Evolutionary conservation across 2,797 vertebrate genomes (phyloP), one percentile per base, ranked within the genome.

Genomic region (Coccyzus lansbergi): DNA sequence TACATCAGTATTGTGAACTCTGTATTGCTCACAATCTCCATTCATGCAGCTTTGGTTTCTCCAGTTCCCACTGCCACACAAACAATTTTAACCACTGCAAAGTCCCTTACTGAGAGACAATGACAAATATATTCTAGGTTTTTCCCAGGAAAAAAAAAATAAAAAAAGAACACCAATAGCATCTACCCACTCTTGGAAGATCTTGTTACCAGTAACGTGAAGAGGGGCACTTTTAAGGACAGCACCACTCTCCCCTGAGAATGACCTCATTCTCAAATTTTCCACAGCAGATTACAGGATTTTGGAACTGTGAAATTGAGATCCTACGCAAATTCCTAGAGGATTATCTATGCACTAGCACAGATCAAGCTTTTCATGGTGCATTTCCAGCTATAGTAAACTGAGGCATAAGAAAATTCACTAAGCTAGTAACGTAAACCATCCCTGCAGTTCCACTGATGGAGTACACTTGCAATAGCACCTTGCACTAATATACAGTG

Each of bases 301-400:
- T 93, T 77, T 83, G 31, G 56, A 83, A 77, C 36, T 25, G 21
- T 16, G 60, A 86, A 79, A 64, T n/a, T 38, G 31, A 90, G 56
- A 76, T 77, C 9, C 56, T 79, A 56, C 74, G 70, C 67, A 88
- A 88, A 93, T 70, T 92, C 84, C 89, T 77, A 63, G 34, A 83
- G 56, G 81, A 85, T 87, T 91, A 91, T 68, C 56, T 53, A 15
- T 3, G 9, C 34, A 51, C 70, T 49, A 87, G 36, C 64, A 93
- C 18, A 85, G 52, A 67, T 4, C 44, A 60, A 85, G 36, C n/a
- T 80, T 68, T 74, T 21, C 55, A 59, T 9, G 10, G 71, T 56
- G 49, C 33, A 83, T 60, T 44, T 77, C 49, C 44, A 70, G 52
- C 85, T 74, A 56, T 1, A 67, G 58, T 58, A 53, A 68, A 74